These are phyloP conservation scores for Ylistrum balloti DNA, from an alignment of 1,140 invertebrate genomes.

Conservation along the genomic window DNA sequence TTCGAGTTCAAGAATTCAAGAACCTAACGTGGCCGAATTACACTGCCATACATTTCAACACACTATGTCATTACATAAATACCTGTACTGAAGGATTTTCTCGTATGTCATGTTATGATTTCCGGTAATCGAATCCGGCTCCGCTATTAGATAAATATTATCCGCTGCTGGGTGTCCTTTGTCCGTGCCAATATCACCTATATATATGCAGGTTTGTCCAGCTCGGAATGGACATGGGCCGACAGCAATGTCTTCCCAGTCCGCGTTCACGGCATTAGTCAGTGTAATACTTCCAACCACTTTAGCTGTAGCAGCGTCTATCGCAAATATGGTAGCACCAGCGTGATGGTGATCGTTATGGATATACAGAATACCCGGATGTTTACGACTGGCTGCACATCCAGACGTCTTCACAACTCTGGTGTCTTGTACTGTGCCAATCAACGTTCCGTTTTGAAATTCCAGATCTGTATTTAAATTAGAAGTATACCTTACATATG, in stretches of 20 bases:
- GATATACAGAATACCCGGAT: constrained; percentile 36
- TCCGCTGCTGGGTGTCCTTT: constrained; percentile 39
- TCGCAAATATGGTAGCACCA: neutral
- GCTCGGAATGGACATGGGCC: constrained; percentile 36
- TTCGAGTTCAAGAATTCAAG: too few species aligned
- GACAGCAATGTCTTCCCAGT: constrained; percentile 43
- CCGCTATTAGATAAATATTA: constrained; percentile 22
- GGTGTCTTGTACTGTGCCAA: neutral
- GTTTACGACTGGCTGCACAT: constrained; percentile 30
- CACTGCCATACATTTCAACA: too few species aligned
- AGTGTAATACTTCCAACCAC: constrained; percentile 12
- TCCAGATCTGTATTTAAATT: neutral
- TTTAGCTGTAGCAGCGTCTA: neutral
- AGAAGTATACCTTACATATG: too few species aligned
- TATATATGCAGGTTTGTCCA: neutral
- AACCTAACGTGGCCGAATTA: too few species aligned
- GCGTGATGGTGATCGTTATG: constrained; percentile 10
- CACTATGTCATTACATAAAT: too few species aligned
- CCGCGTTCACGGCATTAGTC: neutral
- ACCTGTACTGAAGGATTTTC: neutral
- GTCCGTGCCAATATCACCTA: constrained; percentile 36
- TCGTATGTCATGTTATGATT: neutral
- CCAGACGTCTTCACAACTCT: neutral
- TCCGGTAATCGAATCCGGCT: constrained; percentile 26
- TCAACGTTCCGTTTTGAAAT: neutral